Conservation (phyloP, 2,113 vertebrate species). For the Phrynocephalus versicolor region DNA sequence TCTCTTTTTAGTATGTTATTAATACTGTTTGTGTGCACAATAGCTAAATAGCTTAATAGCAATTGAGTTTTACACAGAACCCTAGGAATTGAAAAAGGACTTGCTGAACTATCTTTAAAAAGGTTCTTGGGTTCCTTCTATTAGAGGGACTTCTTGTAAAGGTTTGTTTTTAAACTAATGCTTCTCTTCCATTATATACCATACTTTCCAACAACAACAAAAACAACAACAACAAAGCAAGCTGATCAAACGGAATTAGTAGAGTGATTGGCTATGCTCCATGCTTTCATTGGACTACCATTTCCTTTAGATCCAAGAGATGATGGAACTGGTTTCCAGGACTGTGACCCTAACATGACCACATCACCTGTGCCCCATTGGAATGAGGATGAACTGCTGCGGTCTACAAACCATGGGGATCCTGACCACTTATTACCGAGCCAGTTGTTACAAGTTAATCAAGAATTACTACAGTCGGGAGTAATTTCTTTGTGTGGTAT, state of each 20-base stretch:
- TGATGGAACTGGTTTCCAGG: constrained; percentile 24
- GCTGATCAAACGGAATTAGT: background rate
- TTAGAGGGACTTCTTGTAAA: background rate
- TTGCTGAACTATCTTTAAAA: background rate
- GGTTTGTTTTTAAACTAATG: background rate
- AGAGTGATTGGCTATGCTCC: background rate
- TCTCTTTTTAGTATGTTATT: too few relatives aligned
- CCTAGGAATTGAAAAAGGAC: background rate
- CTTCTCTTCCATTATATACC: background rate
- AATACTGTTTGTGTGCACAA: too few relatives aligned
- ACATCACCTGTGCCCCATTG: constrained; percentile 39
- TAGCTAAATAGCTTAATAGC: background rate
- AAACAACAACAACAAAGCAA: background rate
- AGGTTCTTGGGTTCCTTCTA: background rate
- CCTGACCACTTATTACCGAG: constrained; percentile 51
- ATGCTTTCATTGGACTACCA: constrained; percentile 32
- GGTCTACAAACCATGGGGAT: constrained; percentile 32
- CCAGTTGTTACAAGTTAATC: constrained; percentile 71
- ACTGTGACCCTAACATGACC: constrained; percentile 51
- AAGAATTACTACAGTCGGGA: constrained; percentile 78
- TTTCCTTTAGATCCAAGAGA: constrained; percentile 50
- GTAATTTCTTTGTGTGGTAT: constrained; percentile 78
- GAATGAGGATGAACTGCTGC: constrained; percentile 18
- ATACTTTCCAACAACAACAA: background rate
- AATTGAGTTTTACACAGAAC: background rate